These are phyloP conservation scores for Neoniphon sammara DNA, from an alignment of 2,797 vertebrate genomes.

Conservation along the genomic window DNA sequence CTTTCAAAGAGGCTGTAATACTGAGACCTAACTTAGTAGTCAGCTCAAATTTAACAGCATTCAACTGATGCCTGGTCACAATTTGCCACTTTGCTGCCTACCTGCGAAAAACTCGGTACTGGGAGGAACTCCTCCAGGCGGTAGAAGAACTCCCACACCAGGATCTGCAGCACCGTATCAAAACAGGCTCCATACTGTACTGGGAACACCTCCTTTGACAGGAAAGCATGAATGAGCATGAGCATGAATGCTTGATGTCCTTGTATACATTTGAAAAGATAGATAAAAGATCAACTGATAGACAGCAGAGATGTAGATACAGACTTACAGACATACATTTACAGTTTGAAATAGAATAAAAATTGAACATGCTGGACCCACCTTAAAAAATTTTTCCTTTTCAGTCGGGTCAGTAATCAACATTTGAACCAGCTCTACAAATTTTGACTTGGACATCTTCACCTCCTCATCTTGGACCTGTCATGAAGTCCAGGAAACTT, in stretches of 20 bases:
- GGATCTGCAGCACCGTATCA: slow-evolving; percentile 4
- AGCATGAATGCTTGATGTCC: not conserved
- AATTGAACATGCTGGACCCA: not conserved
- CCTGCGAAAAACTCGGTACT: slow-evolving; percentile 1
- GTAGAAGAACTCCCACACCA: slow-evolving; percentile 12
- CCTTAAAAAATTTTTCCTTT: slow-evolving; percentile 14
- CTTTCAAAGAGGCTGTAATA: too few relatives aligned
- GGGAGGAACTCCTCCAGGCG: slow-evolving; percentile 10
- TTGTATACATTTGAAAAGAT: not conserved
- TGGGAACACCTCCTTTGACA: slow-evolving; percentile 5
- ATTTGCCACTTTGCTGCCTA: not conserved
- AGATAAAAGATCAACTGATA: too few relatives aligned
- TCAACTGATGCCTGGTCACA: not conserved
- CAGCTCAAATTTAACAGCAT: too few relatives aligned
- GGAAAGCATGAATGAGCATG: too few relatives aligned
- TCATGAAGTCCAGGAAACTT: not conserved
- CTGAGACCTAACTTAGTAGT: too few relatives aligned
- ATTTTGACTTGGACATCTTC: slow-evolving; percentile 30
- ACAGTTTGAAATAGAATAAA: not conserved
- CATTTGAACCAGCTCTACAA: slow-evolving; percentile 23
- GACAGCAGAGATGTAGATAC: too few relatives aligned
- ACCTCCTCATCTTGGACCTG: slow-evolving; percentile 22
- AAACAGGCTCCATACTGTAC: not conserved
- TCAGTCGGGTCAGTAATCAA: not conserved
- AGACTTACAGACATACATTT: not conserved